Base-by-base conservation (phyloP, 2,797 vertebrate genomes). In the Trachurus trachurus region DNA sequence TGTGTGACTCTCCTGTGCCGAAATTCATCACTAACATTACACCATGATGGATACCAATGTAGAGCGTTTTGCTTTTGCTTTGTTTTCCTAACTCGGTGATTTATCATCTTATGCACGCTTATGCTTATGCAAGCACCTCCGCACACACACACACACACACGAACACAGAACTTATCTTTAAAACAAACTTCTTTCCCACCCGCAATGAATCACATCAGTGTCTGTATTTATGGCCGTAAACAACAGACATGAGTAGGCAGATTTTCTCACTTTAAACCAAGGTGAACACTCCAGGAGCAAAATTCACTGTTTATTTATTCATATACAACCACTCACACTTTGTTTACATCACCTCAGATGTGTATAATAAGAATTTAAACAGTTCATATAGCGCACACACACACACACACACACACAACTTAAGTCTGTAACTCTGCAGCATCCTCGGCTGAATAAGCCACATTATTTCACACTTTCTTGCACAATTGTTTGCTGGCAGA, bases 401-500 rank as follows among this genome's bases (percentile, higher is more conserved):
- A 59, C 64, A n/a, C 29, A 31, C 31, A 34, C 31, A 34, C 19
- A 34, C 11, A 9, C 42, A 59, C 64, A n/a, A 45, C 29, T 54
- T 0, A 37, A 49, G 21, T 72, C 29, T 66, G 6, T 49, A 21
- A 54, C 56, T 67, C 39, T n/a, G 22, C 11, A 31, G 54, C 62
- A 16, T 53, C 64, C 26, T 50, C 57, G 58, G 67, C 21, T 17
- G 37, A 81, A 50, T 74, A 75, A 77, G 74, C 59, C 69, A 45
- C 66, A 54, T 66, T 75, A 53, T 85, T 87, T 84, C 53, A 73
- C 85, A 86, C 54, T 60, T 76, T 62, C 66, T 71, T 57, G 63
- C 45, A 60, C 63, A 67, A 83, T 82, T 72, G 56, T 84, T 87
- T 72, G 68, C 74, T 87, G 81, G 85, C 79, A 81, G 58, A 81